Evolutionary conservation across 2,113 vertebrate genomes (phyloP), one percentile per base, ranked within the genome.

Genomic region (Rhombomys opimus): DNA sequence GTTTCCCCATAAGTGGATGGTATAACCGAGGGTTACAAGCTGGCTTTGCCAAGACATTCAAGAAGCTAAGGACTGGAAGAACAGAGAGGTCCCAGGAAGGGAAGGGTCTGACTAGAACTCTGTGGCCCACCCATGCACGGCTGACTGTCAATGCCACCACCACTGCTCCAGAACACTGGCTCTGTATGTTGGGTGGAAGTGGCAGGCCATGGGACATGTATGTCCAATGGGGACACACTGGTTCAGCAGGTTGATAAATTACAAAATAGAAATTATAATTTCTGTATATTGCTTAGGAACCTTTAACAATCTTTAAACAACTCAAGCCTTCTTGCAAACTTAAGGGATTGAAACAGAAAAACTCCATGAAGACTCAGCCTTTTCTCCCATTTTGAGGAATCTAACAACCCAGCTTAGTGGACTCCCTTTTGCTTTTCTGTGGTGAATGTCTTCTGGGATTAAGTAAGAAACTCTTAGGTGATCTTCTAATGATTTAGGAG

Each of bases 401-500:
- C 30, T 27, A 32, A 25, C 82, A 59, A 63, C 77, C 17, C 18
- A 63, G 27, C 23, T 87, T 57, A 61, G 73, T 17, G 20, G 63
- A 35, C 30, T 9, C 2, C 72, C 10, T 8, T 35, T n/a, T 50
- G 5, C 20, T 50, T n/a, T 23, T 10, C 65, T 46, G 14, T 70
- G 38, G 23, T 35, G 25, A 78, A 27, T 12, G 30, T 27, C 41
- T 84, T 87, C 27, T 22, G 73, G 73, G 86, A 94, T 73, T 76
- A 50, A 54, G 90, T 72, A 22, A 90, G 87, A 89, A 93, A 94
- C 25, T 54, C 84, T 32, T 96, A 78, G 12, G 17, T 30, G 30
- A 7, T 85, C 82, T 75, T 61, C 70, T 76, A 61, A n/a, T 0
- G 20, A 63, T 63, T 70, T 61, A 70, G 67, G 17, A 63, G 30